Conservation (phyloP, 2,113 vertebrate genomes). For the Pitta sordida region DNA sequence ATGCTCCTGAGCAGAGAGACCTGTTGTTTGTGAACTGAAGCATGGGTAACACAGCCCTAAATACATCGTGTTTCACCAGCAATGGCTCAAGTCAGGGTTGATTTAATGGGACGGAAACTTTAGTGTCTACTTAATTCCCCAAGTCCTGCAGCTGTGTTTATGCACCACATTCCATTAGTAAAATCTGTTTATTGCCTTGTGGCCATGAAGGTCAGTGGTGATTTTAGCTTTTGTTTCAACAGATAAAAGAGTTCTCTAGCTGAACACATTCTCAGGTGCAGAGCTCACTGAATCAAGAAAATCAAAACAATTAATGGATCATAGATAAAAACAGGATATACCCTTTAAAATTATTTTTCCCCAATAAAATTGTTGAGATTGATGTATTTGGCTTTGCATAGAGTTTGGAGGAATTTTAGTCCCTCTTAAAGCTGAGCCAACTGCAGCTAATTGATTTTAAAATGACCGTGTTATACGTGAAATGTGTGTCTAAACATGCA, state of each 20-base stretch:
- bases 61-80: background rate
- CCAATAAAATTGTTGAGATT: background rate
- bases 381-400: background rate
- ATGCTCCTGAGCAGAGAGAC: background rate
- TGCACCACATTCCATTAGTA: background rate
- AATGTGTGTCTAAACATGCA: background rate
- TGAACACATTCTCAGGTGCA: background rate
- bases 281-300: background rate
- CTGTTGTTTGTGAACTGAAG: background rate
- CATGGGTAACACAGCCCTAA: background rate
- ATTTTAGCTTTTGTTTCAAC: background rate
- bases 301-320: background rate
- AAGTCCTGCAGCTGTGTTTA: background rate
- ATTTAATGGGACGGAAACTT: background rate
- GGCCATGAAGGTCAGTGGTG: background rate
- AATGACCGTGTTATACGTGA: accelerated
- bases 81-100: background rate
- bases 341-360: background rate
- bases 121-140: background rate
- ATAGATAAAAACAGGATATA: background rate
- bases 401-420: background rate
- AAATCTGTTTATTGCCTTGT: background rate
- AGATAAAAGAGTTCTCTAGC: background rate
- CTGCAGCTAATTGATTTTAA: background rate
- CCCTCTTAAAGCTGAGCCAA: background rate